Evolutionary conservation across 2,888 invertebrate genomes (phyloP).

Genomic region (Andricus quercusramuli): DNA sequence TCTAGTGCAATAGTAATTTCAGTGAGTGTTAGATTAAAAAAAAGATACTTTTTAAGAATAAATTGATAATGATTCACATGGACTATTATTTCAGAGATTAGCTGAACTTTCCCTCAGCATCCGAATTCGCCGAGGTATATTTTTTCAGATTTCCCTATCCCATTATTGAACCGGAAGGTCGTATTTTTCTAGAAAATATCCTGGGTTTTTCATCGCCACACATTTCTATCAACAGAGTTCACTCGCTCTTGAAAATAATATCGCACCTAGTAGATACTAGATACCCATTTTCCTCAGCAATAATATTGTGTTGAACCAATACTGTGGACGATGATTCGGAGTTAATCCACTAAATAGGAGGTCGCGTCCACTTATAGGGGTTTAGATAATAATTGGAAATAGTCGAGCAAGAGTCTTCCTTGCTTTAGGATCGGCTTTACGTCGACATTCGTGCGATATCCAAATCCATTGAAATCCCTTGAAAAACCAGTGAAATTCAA

Average conservation of each 20-base stretch:
- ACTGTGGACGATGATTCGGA: conserved; percentile 53
- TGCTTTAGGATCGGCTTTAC: conserved; percentile 48
- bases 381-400: conserved; percentile 67
- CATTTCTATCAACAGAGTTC: neutral
- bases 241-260: neutral
- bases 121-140: neutral
- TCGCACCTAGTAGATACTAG: neutral
- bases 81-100: neutral
- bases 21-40: too few relatives aligned
- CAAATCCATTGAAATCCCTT: too few relatives aligned
- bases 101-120: neutral
- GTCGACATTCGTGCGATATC: conserved; percentile 47
- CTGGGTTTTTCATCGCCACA: neutral
- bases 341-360: conserved; percentile 61
- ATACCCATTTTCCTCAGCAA: conserved; percentile 1
- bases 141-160: neutral
- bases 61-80: neutral
- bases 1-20: too few relatives aligned
- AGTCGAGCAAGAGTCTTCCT: conserved; percentile 49
- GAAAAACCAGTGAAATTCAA: too few relatives aligned
- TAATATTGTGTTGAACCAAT: conserved; percentile 48
- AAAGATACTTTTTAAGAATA: neutral
- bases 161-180: neutral
- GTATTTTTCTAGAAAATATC: neutral
- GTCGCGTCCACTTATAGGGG: conserved; percentile 59